A percentile compares a stretch with the other conserved stretches of the same genome.
Evolutionary conservation across 2,888 invertebrate genomes (phyloP).

Genomic region (Plebejus anna): DNA sequence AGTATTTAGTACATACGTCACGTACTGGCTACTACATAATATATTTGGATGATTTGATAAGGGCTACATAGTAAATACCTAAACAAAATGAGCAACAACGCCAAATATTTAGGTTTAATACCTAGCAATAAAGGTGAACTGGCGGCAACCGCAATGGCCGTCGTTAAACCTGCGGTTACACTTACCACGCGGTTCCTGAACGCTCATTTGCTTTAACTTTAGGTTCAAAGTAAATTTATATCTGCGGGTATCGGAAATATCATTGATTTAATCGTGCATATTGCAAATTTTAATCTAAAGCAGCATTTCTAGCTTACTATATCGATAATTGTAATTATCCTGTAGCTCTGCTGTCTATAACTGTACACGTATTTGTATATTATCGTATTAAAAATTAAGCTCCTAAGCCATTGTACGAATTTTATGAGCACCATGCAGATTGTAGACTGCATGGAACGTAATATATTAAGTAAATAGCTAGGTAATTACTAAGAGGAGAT

Average conservation of each 20-base stretch:
- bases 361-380: no score
- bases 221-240: neutral
- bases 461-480: no score
- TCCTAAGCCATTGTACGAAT: no score
- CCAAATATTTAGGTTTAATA: constrained; percentile 5
- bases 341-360: no score
- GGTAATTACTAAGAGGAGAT: no score
- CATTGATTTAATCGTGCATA: neutral
- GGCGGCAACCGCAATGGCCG: constrained; percentile 8
- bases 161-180: constrained; percentile 23
- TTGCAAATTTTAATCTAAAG: neutral
- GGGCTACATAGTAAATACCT: neutral
- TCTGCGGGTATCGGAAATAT: neutral
- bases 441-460: no score
- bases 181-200: neutral
- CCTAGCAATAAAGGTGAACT: constrained; percentile 6
- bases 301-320: neutral
- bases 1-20: no score
- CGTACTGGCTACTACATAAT: neutral
- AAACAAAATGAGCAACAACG: neutral
- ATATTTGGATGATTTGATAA: neutral
- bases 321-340: neutral
- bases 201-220: neutral
- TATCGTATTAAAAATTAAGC: no score
- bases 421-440: no score